Base-by-base conservation (phyloP, 2,113 vertebrate species). In the Ia io region DNA sequence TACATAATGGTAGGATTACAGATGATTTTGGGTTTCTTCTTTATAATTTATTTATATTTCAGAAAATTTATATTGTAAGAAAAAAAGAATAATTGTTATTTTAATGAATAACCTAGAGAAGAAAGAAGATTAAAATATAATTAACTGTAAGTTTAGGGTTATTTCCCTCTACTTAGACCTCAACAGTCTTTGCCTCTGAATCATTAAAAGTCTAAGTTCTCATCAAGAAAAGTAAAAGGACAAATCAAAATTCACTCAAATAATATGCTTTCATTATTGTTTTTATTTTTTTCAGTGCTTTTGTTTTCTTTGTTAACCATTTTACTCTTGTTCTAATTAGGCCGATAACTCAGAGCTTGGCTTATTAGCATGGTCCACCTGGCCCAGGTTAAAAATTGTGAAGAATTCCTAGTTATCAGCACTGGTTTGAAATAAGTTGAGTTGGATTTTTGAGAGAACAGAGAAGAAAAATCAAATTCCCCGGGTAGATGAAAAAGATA, bases 391-490 rank as follows among this genome's bases (percentile, higher is more conserved):
- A 87, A 92, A n/a, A 84, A 35, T 47, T 88, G 25, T 87, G 74
- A 28, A 86, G 67, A 74, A 28, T 42, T n/a, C 20, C 35, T 86
- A 47, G 65, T 79, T 86, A 87, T 65, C 37, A 42, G 22, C 47
- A 84, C 13, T 74, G 22, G 32, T 65, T 96, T 92, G 35, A 87
- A 92, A 40, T 84, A 95, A 93, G 83, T 30, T 69, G 63, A 87
- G 35, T 40, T 93, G 42, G 28, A 90, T 70, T 92, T 92, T 79
- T 78, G 30, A 90, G 11, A 87, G 59, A 37, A 91, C 63, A 80
- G 80, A 6, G 61, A 74, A 9, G 14, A 5, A 69, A 73, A 7
- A 12, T 42, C 32, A 82, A 51, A 74, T 59, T 94, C 40, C 63
- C 35, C 13, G 3, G 10, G 49, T 9, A 73, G 9, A 20, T 84